A percentile compares a stretch with the other conserved stretches of the same genome.
These are phyloP conservation scores for Actinernus sp. DNA, from an alignment of 92 coral and sea anemone species.

Conservation along the genomic window DNA sequence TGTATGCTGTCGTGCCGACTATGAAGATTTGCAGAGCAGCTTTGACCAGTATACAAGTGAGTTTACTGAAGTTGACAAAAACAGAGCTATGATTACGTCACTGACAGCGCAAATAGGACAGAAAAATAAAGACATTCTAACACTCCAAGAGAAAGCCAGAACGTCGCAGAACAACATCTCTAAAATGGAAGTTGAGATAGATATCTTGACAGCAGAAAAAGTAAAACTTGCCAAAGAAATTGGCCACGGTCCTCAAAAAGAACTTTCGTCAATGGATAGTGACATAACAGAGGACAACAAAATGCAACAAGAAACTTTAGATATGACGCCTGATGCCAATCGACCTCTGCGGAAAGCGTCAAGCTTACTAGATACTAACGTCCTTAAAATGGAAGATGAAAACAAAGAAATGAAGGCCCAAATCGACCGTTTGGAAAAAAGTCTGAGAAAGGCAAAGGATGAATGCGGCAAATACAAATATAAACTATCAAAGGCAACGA, in stretches of 20 bases:
- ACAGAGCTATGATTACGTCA: conserved; percentile 5
- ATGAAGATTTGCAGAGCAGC: conserved; percentile 33
- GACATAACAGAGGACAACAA: background rate
- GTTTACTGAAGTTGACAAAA: conserved; percentile 22
- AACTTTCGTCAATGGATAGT: too few relatives aligned
- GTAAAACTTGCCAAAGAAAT: conserved; percentile 7
- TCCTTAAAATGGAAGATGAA: conserved; percentile 14
- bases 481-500: background rate
- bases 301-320: background rate
- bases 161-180: conserved; percentile 3
- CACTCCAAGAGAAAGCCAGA: conserved; percentile 1
- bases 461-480: background rate
- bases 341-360: background rate
- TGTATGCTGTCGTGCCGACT: conserved; percentile 20
- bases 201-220: conserved; percentile 21
- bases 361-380: conserved; percentile 4
- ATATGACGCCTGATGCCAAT: background rate
- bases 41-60: conserved; percentile 21
- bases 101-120: background rate
- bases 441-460: conserved; percentile 3
- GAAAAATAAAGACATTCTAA: conserved; percentile 1
- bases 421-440: conserved; percentile 2
- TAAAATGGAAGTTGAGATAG: conserved; percentile 9
- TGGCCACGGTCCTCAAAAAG: background rate
- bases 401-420: conserved; percentile 8